Percentiles rank a stretch among this genome's conserved stretches.
These are phyloP conservation scores for Pristiophorus japonicus DNA, from an alignment of 2,113 vertebrate species.

Conservation along the genomic window DNA sequence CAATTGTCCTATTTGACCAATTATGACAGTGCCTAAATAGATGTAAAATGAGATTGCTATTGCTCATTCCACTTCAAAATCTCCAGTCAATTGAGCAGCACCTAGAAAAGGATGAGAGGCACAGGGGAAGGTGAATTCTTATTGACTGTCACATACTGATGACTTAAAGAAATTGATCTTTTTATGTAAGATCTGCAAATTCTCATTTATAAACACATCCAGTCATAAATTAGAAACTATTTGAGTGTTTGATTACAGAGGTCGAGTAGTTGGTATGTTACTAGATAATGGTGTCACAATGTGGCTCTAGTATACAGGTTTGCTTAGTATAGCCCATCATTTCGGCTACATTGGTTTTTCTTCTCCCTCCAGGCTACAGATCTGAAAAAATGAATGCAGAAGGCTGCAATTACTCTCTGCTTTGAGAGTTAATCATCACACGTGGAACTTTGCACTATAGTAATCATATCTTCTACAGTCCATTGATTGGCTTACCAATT, in stretches of 20 bases:
- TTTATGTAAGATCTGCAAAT: background rate
- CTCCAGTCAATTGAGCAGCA: background rate
- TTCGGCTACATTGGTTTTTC: background rate
- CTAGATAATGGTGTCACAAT: background rate
- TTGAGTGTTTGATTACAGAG: background rate
- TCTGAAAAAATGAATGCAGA: background rate
- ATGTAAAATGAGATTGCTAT: background rate
- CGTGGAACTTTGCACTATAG: background rate
- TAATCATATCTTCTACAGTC: background rate
- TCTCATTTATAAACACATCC: background rate
- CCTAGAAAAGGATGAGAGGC: background rate
- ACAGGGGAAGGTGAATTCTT: background rate
- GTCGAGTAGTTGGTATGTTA: background rate
- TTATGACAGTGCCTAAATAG: too few relatives aligned
- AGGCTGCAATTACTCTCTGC: background rate
- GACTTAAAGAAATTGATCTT: background rate
- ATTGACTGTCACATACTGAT: background rate
- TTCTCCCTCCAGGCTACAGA: too few relatives aligned
- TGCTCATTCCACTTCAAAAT: background rate
- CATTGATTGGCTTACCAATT: background rate
- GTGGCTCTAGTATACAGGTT: background rate
- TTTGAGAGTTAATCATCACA: background rate
- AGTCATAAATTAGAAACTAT: background rate
- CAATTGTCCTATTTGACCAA: background rate
- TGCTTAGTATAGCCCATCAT: background rate